Percentiles rank a stretch among this genome's conserved stretches.
These are phyloP conservation scores for Leptoteleia sp. DNA, from an alignment of 1,140 invertebrate species.

Conservation along the genomic window DNA sequence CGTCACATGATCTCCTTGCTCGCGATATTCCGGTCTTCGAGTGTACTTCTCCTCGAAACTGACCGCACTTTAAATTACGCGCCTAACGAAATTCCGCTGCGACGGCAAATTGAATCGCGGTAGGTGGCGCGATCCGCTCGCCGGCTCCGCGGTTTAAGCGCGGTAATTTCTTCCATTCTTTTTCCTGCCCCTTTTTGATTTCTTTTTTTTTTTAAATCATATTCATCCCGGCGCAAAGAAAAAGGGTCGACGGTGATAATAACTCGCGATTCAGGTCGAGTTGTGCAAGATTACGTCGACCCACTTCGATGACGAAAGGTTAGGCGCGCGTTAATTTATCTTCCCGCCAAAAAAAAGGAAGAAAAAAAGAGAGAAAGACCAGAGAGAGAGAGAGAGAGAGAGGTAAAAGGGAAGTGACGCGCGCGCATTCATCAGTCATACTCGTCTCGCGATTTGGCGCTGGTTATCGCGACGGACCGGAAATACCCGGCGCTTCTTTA, in stretches of 20 bases:
- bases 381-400: slow-evolving; percentile 1
- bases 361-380: slow-evolving; percentile 25
- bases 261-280: slow-evolving; percentile 43
- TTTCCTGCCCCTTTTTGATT: too few species aligned
- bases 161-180: too few species aligned
- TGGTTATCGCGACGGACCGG: slow-evolving; percentile 20
- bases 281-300: slow-evolving; percentile 55
- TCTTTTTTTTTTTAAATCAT: slow-evolving; percentile 5
- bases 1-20: too few species aligned
- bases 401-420: slow-evolving; percentile 4
- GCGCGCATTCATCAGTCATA: slow-evolving; percentile 38
- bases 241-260: slow-evolving; percentile 4
- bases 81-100: too few species aligned
- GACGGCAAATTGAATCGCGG: too few species aligned
- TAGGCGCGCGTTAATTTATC: slow-evolving; percentile 55
- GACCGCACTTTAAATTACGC: too few species aligned
- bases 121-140: too few species aligned
- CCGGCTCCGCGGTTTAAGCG: too few species aligned
- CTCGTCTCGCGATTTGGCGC: slow-evolving; percentile 15
- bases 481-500: slow-evolving; percentile 29
- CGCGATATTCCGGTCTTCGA: too few species aligned
- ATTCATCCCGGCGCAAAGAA: slow-evolving; percentile 4
- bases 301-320: slow-evolving; percentile 56
- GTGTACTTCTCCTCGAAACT: too few species aligned
- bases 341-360: slow-evolving; percentile 12